Evolutionary conservation across 2,797 vertebrate species (phyloP), one percentile per base, ranked within the genome.

Genomic region (Chromis chromis): DNA sequence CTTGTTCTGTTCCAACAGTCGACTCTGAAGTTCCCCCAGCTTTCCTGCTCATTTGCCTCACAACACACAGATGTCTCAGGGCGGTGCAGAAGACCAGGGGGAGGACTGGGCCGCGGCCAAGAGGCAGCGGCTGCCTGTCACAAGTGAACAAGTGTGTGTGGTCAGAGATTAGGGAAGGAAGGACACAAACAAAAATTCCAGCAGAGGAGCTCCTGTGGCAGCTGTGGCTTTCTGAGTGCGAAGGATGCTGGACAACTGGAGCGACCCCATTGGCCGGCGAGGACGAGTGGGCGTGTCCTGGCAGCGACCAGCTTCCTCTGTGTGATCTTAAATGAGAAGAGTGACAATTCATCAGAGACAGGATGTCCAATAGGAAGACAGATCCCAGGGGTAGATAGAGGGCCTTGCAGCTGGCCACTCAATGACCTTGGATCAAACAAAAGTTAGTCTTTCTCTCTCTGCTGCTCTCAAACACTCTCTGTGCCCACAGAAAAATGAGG

Each of bases 291-390:
- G 92, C 13, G 89, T 89, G 85, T 81, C 78, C 83, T 91, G 89
- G 93, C 94, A 88, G 74, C 60, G 86, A 91, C 89, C 84, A 78
- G 86, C 93, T 96, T 95, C 94, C 94, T 95, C 90, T 93, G 86
- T 85, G 86, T 86, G 89, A 89, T 92, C 94, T 91, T 89, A 89
- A 94, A 94, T 94, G 92, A 94, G 93, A 94, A 91, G 93, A 94
- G 91, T 93, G 95, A 94, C 94, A 95, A 95, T 95, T 94, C 92
- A 95, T 96, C 93, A 93, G 92, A 89, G 94, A 93, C 94, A 95
- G 93, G 94, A 95, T 95, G 91, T 94, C 94, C 93, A 95, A 94
- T 93, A 93, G 93, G 91, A 95, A 95, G 92, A 94, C 92, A 84
- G 92, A 94, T 90, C 90, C 82, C 84, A 81, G 73, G 79, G 86